Evolutionary conservation across 1,140 invertebrate species (phyloP).

Genomic region (Solenopsis invicta): DNA sequence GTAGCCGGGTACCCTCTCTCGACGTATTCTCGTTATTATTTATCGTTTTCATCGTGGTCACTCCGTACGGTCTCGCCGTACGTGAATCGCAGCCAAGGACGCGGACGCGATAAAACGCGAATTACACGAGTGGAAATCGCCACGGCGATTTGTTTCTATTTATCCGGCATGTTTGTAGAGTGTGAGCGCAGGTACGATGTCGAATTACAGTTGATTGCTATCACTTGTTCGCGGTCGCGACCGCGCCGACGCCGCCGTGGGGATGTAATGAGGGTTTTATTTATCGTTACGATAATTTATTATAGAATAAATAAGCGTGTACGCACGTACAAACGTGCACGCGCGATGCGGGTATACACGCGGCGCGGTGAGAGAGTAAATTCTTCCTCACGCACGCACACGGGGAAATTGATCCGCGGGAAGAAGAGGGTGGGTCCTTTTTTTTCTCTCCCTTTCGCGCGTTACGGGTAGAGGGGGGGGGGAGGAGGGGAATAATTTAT

Average conservation of each 20-base stretch:
- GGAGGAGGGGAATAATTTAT: conserved; percentile 40
- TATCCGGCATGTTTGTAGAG: conserved; percentile 49
- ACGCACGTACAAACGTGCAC: no score
- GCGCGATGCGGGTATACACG: background rate
- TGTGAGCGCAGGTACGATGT: conserved; percentile 52
- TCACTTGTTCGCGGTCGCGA: conserved; percentile 59
- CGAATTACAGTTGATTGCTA: conserved; percentile 73
- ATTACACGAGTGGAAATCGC: conserved; percentile 59
- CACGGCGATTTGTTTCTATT: conserved; percentile 63
- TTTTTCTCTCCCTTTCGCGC: conserved; percentile 5
- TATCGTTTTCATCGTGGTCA: conserved; percentile 53
- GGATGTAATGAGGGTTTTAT: conserved; percentile 70
- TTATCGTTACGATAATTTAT: conserved; percentile 71
- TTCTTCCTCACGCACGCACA: conserved; percentile 17
- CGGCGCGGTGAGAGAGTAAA: conserved; percentile 41
- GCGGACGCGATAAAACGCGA: conserved; percentile 46
- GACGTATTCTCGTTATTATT: conserved; percentile 62
- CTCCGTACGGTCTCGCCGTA: background rate
- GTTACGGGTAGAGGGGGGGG: background rate
- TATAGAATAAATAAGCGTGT: conserved; percentile 67
- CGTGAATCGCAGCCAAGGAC: conserved; percentile 51
- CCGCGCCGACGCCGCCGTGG: conserved; percentile 23
- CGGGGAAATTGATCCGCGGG: conserved; percentile 24
- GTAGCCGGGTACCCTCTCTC: background rate
- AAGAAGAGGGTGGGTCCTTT: background rate